These are phyloP conservation scores for Pelagia noctiluca DNA, from an alignment of 30 jellyfish, hydroid and myxozoan genomes.

Conservation along the genomic window DNA sequence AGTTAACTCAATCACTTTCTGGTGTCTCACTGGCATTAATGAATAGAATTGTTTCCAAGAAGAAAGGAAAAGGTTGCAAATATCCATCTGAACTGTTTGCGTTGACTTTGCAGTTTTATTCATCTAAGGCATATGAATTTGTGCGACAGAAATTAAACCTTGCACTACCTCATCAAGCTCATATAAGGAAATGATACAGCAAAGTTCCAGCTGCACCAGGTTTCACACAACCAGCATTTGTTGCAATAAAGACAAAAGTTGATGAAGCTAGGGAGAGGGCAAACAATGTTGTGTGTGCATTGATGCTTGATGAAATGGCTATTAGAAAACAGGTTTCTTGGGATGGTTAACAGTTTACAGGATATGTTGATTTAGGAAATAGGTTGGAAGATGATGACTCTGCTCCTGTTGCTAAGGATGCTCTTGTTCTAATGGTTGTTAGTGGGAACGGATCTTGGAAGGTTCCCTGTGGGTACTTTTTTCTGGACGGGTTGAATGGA, in stretches of 20 bases:
- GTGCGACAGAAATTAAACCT: constrained; percentile 32
- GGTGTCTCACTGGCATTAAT: constrained; percentile 54
- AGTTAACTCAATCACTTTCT: constrained; percentile 54
- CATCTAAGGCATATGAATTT: constrained; percentile 62
- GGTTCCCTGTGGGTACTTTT: constrained; percentile 52
- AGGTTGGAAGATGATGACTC: constrained; percentile 46
- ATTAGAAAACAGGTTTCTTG: constrained; percentile 52
- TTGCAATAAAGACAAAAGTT: constrained; percentile 16
- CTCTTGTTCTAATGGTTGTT: constrained; percentile 57
- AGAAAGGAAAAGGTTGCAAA: constrained; percentile 45
- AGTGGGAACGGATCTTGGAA: constrained; percentile 57
- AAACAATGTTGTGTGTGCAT: not conserved
- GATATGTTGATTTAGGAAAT: constrained; percentile 62
- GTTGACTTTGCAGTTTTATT: constrained; percentile 52
- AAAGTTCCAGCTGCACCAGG: constrained; percentile 71
- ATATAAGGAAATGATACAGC: constrained; percentile 46
- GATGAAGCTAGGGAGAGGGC: constrained; percentile 2
- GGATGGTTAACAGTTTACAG: constrained; percentile 43
- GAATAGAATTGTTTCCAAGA: constrained; percentile 45
- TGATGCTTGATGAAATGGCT: constrained; percentile 55
- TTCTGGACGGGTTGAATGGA: constrained; percentile 67
- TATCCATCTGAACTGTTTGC: constrained; percentile 38
- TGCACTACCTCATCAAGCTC: constrained; percentile 56
- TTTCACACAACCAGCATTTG: constrained; percentile 59
- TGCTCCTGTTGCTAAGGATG: no score